Percentiles rank a stretch among this genome's conserved stretches.
Evolutionary conservation across 2,113 vertebrate species (phyloP).

Genomic region (Glaucidium brasilianum): DNA sequence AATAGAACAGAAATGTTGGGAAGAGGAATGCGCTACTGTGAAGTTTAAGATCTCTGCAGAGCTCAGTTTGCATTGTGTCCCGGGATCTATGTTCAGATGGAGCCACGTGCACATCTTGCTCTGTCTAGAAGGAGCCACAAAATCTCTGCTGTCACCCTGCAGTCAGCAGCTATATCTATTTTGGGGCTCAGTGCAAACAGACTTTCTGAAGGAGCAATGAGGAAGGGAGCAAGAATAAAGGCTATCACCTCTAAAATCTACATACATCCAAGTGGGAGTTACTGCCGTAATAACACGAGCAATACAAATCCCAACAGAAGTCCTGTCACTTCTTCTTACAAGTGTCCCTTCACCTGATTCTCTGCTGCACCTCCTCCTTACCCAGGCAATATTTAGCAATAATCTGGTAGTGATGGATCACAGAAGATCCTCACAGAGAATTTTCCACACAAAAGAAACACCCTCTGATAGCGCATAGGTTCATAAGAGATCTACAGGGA

Average conservation of each 20-base stretch:
- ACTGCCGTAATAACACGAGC: background rate
- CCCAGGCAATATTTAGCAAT: background rate
- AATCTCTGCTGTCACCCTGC: background rate
- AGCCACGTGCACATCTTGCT: background rate
- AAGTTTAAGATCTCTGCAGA: background rate
- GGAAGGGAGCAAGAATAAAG: conserved; percentile 49
- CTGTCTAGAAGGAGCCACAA: background rate
- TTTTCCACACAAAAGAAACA: background rate
- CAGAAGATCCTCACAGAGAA: background rate
- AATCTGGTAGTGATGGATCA: background rate
- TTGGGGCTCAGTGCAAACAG: background rate
- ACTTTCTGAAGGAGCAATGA: conserved; percentile 31
- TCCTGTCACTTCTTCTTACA: background rate
- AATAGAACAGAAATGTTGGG: background rate
- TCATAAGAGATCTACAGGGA: background rate
- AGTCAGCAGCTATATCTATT: conserved; percentile 2
- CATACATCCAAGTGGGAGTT: background rate
- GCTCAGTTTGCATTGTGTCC: background rate
- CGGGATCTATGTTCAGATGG: background rate
- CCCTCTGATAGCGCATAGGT: background rate
- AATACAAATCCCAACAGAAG: background rate
- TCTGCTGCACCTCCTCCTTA: background rate
- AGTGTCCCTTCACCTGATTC: background rate
- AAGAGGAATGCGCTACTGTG: background rate
- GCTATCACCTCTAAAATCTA: conserved; percentile 42